Conservation (phyloP, 2,113 vertebrate genomes). For the Willisornis vidua region DNA sequence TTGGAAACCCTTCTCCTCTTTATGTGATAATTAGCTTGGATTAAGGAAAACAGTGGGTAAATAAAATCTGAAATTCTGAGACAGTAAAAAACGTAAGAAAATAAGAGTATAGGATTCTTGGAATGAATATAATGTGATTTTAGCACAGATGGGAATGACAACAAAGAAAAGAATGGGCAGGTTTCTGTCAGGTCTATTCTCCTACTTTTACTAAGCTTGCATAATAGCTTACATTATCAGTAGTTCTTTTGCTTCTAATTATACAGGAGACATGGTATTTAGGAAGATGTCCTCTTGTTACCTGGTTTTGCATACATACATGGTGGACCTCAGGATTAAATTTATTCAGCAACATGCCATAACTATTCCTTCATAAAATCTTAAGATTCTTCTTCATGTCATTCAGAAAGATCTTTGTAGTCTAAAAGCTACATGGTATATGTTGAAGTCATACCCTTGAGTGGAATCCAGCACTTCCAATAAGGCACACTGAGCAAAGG, state of each 20-base stretch:
- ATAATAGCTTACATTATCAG: not conserved
- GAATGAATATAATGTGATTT: not conserved
- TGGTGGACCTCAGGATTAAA: not conserved
- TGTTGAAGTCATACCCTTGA: not conserved
- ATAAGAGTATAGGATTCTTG: not conserved
- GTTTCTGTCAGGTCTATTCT: not conserved
- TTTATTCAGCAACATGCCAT: not conserved
- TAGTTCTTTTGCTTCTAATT: not conserved
- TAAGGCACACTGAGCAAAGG: accelerated
- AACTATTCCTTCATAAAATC: not conserved
- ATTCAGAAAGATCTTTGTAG: not conserved
- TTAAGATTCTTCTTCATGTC: not conserved
- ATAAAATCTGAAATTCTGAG: not conserved
- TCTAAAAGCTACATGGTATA: not conserved
- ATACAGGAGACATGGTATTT: not conserved
- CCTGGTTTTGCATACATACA: not conserved
- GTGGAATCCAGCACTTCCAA: not conserved
- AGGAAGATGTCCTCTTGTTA: not conserved
- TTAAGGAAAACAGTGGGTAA: not conserved
- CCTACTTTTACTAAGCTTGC: not conserved
- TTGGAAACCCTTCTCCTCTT: not conserved
- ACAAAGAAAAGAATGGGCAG: not conserved
- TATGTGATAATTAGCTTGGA: not conserved
- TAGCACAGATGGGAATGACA: not conserved
- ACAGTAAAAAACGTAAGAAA: not conserved